Evolutionary conservation across 2,113 vertebrate species (phyloP).

Genomic region (Tor tambroides): DNA sequence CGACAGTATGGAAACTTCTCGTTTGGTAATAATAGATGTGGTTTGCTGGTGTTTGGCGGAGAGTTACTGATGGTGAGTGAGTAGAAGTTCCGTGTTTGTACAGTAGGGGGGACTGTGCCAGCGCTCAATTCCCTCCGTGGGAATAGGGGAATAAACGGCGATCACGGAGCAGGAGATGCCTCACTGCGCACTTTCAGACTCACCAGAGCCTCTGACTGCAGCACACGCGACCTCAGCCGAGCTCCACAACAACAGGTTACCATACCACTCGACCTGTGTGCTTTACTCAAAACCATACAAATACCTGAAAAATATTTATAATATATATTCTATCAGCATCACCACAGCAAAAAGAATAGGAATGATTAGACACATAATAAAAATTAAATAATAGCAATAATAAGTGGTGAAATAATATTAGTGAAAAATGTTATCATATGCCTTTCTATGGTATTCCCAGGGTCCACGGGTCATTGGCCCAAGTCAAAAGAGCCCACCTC

Average conservation of each 20-base stretch:
- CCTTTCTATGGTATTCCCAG: not conserved
- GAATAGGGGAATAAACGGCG: slow-evolving; percentile 28
- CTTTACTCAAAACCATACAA: not conserved
- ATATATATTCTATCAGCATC: not conserved
- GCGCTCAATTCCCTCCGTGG: slow-evolving; percentile 45
- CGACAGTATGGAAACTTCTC: slow-evolving; percentile 5
- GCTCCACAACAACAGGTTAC: slow-evolving; percentile 9
- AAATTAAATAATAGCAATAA: not conserved
- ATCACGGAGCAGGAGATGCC: slow-evolving; percentile 31
- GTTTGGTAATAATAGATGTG: not conserved
- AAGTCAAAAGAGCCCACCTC: not conserved
- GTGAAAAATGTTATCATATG: not conserved
- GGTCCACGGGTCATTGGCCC: not conserved
- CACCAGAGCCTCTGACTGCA: slow-evolving; percentile 17
- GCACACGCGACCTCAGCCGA: not conserved
- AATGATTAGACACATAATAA: not conserved
- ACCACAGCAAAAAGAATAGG: not conserved
- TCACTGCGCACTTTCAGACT: slow-evolving; percentile 46
- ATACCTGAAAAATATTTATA: not conserved
- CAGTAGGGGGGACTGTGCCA: slow-evolving; percentile 63
- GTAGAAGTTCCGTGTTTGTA: slow-evolving; percentile 52
- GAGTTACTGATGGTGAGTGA: slow-evolving; percentile 9
- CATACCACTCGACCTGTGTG: not conserved
- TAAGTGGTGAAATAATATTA: not conserved
- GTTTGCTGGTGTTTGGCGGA: slow-evolving; percentile 20